A percentile compares a stretch with the other conserved stretches of the same genome.
Conservation (phyloP, 2,888 invertebrate genomes). For the Alsophila aescularia region DNA sequence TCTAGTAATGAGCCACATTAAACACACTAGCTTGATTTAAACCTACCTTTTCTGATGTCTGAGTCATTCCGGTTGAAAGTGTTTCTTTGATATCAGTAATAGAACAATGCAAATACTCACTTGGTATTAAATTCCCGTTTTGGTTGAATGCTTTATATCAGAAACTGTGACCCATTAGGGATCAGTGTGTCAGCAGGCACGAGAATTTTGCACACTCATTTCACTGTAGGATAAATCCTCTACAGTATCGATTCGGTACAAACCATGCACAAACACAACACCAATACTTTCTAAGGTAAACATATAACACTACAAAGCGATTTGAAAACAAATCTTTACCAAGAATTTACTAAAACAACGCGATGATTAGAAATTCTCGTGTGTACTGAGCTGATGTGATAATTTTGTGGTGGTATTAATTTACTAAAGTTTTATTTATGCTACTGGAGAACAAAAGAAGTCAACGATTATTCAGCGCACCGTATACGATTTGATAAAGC, state of each 20-base stretch:
- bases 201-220: conserved; percentile 72
- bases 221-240: conserved; percentile 59
- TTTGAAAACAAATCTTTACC: conserved; percentile 53
- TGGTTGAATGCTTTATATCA: conserved; percentile 34
- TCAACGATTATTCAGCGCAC: conserved; percentile 34
- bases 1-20: no score
- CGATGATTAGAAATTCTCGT: conserved; percentile 43
- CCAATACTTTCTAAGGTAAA: conserved; percentile 55
- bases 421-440: conserved; percentile 39
- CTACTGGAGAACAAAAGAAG: conserved; percentile 37
- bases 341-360: conserved; percentile 32
- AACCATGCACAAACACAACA: conserved; percentile 54
- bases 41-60: neutral
- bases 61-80: conserved; percentile 6
- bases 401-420: conserved; percentile 28
- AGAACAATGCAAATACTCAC: conserved; percentile 39
- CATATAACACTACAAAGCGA: conserved; percentile 53
- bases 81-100: conserved; percentile 2
- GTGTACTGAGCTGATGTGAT: conserved; percentile 31
- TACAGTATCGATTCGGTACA: conserved; percentile 65
- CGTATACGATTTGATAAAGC: conserved; percentile 39
- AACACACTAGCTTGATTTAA: no score
- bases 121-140: conserved; percentile 33
- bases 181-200: conserved; percentile 56
- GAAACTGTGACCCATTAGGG: conserved; percentile 54